Base-by-base conservation (phyloP, 2,113 vertebrate species). In the Hippocampus barbouri region DNA sequence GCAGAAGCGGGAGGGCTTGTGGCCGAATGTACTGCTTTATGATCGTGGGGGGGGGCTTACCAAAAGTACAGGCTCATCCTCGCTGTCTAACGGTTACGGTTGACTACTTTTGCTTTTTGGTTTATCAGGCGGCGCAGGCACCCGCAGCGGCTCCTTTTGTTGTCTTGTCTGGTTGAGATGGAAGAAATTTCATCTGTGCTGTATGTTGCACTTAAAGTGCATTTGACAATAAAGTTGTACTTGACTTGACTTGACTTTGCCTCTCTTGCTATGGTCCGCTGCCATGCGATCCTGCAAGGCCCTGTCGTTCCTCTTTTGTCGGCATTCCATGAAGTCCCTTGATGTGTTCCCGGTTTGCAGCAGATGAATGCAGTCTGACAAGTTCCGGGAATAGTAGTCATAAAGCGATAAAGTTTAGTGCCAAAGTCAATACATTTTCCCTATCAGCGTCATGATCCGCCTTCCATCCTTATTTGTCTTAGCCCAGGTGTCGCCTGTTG, bases 341-440 rank as follows among this genome's bases (percentile, higher is more conserved):
- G 71, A 53, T 69, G 72, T 68, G 49, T 70, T 10, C 68, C n/a
- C 54, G 12, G 76, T 73, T n/a, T 66, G 70, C 71, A 60, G 70
- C 69, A 15, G 68, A 60, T 38, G 66, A 12, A 60, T 47, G 25
- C 66, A 74, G 66, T 68, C 62, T 40, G 74, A 77, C 6, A 5
- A 8, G 69, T 6, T 80, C 88, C 88, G 86, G 79, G 41, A 78
- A 85, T 49, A 85, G 84, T 64, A 86, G 72, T 75, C 84, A 82
- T 87, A 82, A 86, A 88, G 73, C 76, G 74, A 68, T 81, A 76
- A 81, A 85, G 34, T 38, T 38, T 6, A 38, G 34, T 38, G 34
- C 34, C 34, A 38, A 38, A 38, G 34, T 38, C 34, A 38, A 38
- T 38, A 38, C 34, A 38, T 38, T 38, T 38, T 38, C 34, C 34